Conservation (phyloP, 2,888 invertebrate genomes). For the Bhutanitis thaidina region DNA sequence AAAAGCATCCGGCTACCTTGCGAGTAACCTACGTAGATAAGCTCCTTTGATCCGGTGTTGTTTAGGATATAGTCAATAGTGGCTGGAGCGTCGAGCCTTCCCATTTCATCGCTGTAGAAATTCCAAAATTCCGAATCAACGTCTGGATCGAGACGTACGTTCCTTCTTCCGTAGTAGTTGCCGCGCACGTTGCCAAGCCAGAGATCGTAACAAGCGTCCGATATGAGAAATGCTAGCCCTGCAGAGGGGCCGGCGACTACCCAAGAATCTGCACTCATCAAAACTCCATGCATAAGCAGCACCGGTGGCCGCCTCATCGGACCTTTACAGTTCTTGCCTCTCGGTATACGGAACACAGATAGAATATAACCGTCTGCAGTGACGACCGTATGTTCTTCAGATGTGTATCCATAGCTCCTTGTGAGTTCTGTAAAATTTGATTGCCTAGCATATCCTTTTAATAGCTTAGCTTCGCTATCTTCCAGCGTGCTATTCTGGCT, state of each 20-base stretch:
- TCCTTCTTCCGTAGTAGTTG: constrained; percentile 73
- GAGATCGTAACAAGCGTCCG: too few species aligned
- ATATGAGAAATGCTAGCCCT: too few species aligned
- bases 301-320: too few species aligned
- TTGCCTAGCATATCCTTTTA: too few species aligned
- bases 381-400: neutral
- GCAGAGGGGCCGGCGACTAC: too few species aligned
- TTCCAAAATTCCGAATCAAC: constrained; percentile 74
- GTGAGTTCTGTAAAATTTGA: too few species aligned
- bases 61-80: constrained; percentile 36
- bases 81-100: constrained; percentile 34
- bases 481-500: neutral
- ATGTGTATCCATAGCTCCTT: neutral
- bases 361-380: neutral
- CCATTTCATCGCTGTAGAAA: constrained; percentile 59
- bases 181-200: constrained; percentile 31
- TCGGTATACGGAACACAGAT: neutral
- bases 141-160: constrained; percentile 55
- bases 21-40: constrained; percentile 35
- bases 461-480: neutral
- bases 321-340: constrained; percentile 31
- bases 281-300: too few species aligned
- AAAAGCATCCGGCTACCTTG: constrained; percentile 29
- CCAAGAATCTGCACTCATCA: too few species aligned
- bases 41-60: constrained; percentile 26